These are phyloP conservation scores for Agapornis roseicollis DNA, from an alignment of 2,113 vertebrate species.

Conservation along the genomic window DNA sequence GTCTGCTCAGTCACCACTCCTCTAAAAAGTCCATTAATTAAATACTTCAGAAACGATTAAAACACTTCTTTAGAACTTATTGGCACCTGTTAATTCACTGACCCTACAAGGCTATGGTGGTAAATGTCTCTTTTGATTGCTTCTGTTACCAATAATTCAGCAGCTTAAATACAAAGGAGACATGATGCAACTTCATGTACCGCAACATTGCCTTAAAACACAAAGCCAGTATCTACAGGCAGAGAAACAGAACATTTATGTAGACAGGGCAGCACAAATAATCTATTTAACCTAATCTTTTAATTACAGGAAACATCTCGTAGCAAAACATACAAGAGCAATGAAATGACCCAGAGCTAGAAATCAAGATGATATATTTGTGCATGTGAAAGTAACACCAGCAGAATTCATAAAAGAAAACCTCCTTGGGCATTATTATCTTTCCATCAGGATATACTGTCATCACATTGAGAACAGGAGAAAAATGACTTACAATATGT, in stretches of 20 bases:
- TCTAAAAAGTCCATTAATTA: constrained; percentile 45
- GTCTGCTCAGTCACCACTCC: constrained; percentile 46
- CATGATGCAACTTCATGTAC: constrained; percentile 8
- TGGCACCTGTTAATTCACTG: constrained; percentile 63
- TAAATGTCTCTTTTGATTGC: constrained; percentile 28
- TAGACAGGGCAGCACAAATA: constrained; percentile 52
- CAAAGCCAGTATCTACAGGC: constrained; percentile 19
- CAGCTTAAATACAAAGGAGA: constrained; percentile 60
- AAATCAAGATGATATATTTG: constrained; percentile 56
- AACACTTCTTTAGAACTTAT: constrained; percentile 59
- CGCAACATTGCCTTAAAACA: constrained; percentile 47
- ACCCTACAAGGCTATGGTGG: constrained; percentile 23
- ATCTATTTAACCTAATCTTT: constrained; percentile 62
- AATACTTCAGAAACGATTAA: constrained; percentile 53
- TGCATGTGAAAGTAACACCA: constrained; percentile 47
- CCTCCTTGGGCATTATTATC: constrained; percentile 64
- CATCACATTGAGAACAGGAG: constrained; percentile 35
- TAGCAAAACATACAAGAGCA: constrained; percentile 60
- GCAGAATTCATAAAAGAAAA: constrained; percentile 68
- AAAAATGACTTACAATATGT: constrained; percentile 8
- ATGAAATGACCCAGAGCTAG: constrained; percentile 60
- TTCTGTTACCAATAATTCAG: constrained; percentile 33
- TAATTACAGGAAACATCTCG: constrained; percentile 62
- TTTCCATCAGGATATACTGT: constrained; percentile 62
- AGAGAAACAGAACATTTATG: constrained; percentile 42